phyloP scores from a whole-genome alignment of 2,797 vertebrate genomes.

The Falco biarmicus region DNA sequence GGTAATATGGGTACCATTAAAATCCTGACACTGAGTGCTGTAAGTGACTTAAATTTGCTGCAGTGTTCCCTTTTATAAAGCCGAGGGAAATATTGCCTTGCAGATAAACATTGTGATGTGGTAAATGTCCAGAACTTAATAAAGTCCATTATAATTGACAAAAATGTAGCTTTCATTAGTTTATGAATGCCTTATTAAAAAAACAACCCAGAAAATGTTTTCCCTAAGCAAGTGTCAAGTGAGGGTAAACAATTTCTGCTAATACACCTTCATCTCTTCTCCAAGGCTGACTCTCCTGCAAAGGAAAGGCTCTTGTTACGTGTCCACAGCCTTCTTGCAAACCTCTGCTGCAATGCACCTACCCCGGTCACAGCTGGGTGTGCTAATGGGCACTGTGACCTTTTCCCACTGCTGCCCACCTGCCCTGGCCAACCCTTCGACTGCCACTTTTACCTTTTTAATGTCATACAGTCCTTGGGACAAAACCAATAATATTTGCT shows the following conservation, averaged over 20 bases:
- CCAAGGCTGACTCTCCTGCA: not conserved
- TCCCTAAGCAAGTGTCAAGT: slow-evolving; percentile 37
- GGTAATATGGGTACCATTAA: not conserved
- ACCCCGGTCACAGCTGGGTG: not conserved
- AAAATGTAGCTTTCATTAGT: slow-evolving; percentile 54
- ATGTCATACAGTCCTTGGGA: not conserved
- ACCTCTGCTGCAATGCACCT: not conserved
- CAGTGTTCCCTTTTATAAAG: not conserved
- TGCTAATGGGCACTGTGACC: not conserved
- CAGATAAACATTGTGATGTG: slow-evolving; percentile 32
- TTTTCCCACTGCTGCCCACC: not conserved
- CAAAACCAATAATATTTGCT: not conserved
- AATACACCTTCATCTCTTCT: not conserved
- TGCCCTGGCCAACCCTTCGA: not conserved
- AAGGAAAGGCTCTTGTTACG: not conserved
- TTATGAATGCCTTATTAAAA: slow-evolving; percentile 20
- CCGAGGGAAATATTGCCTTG: not conserved
- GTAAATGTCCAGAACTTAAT: slow-evolving; percentile 30
- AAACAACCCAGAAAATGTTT: slow-evolving; percentile 23
- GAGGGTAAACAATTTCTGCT: slow-evolving; percentile 25
- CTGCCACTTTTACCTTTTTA: not conserved
- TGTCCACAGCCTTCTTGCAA: not conserved
- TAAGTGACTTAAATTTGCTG: slow-evolving; percentile 15
- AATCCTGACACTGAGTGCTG: not conserved
- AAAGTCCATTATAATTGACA: slow-evolving; percentile 20